Conservation (phyloP, 2,113 vertebrate genomes). For the Athene noctua region DNA sequence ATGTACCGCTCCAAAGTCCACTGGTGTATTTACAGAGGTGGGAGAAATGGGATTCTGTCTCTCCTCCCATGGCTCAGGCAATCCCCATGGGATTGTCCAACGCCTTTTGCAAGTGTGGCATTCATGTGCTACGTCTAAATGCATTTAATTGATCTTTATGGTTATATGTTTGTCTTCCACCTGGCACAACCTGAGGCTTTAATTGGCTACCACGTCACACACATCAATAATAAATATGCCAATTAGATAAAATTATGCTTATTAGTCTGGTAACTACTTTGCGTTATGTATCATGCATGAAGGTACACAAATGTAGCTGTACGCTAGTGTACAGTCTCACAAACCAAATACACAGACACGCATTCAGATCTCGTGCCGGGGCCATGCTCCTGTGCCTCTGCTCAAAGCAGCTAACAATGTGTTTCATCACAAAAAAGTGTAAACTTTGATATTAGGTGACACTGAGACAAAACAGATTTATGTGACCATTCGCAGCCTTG, state of each 20-base stretch:
- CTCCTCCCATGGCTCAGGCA: rapidly evolving
- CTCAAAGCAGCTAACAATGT: background rate
- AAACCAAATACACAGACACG: background rate
- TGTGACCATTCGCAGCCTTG: background rate
- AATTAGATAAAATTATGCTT: background rate
- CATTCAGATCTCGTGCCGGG: rapidly evolving
- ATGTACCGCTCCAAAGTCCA: background rate
- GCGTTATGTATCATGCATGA: background rate
- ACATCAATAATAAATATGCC: background rate
- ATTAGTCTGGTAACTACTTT: background rate
- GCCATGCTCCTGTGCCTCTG: background rate
- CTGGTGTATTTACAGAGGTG: rapidly evolving
- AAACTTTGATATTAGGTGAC: rapidly evolving
- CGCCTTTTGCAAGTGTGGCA: background rate
- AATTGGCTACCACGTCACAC: background rate
- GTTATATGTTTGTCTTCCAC: background rate
- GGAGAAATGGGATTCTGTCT: background rate
- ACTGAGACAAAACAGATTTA: background rate
- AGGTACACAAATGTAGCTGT: background rate
- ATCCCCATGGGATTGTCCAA: rapidly evolving
- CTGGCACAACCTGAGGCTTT: background rate
- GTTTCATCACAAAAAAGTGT: background rate
- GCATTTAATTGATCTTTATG: background rate
- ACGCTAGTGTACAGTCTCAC: rapidly evolving
- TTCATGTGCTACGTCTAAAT: background rate